These are phyloP conservation scores for Tetrapedia diversipes DNA, from an alignment of 2,888 invertebrate genomes.

Conservation along the genomic window DNA sequence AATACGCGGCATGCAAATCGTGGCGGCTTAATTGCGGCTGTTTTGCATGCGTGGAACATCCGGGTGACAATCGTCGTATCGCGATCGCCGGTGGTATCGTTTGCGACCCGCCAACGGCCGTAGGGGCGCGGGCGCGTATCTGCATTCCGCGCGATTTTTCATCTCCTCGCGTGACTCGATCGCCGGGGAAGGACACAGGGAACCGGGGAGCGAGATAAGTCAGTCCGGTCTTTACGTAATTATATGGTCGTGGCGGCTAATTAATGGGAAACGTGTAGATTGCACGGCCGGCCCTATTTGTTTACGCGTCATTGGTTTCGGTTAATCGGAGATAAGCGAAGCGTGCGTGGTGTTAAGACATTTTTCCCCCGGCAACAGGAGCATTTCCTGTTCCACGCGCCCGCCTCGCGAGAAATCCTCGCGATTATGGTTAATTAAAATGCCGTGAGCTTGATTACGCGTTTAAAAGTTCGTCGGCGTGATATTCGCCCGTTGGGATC, in stretches of 20 bases:
- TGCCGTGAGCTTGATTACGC: too few species aligned
- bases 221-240: conserved; percentile 34
- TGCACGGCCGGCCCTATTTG: conserved; percentile 4
- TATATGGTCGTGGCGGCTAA: conserved; percentile 27
- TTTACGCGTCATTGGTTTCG: conserved; percentile 15
- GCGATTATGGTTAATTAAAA: too few species aligned
- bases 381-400: too few species aligned
- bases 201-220: conserved; percentile 28
- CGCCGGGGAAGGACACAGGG: neutral
- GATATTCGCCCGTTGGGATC: too few species aligned
- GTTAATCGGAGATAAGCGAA: conserved; percentile 23
- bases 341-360: neutral
- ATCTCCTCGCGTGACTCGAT: conserved; percentile 43
- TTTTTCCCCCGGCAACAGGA: neutral
- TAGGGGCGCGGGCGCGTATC: conserved; percentile 41
- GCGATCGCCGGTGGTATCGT: conserved; percentile 56
- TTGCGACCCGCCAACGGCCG: too few species aligned
- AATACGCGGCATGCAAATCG: conserved; percentile 73
- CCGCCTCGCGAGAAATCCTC: too few species aligned
- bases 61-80: conserved; percentile 69
- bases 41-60: conserved; percentile 71
- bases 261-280: conserved; percentile 7
- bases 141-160: conserved; percentile 51
- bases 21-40: conserved; percentile 69
- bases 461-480: too few species aligned